A percentile compares a stretch with the other conserved stretches of the same genome.
These are phyloP conservation scores for Dorcus parallelipipedus DNA, from an alignment of 2,888 invertebrate genomes.

Conservation along the genomic window DNA sequence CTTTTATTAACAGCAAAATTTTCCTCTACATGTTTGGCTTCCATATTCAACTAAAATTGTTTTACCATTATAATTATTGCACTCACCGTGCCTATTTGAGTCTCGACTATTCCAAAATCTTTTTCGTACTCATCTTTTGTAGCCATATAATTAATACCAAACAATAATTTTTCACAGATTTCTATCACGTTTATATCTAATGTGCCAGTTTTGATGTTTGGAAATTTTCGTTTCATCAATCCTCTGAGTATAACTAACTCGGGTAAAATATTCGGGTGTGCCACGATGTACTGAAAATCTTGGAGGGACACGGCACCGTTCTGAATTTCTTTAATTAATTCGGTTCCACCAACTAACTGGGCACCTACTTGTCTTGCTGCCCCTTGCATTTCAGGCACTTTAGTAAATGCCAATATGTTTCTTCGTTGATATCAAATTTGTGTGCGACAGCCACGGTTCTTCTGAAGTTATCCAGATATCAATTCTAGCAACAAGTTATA, in stretches of 20 bases:
- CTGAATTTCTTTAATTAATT: slow-evolving; percentile 75
- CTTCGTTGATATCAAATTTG: slow-evolving; percentile 65
- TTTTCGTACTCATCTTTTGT: slow-evolving; percentile 65
- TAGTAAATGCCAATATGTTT: slow-evolving; percentile 71
- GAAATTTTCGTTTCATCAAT: slow-evolving; percentile 73
- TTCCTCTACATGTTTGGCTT: slow-evolving; percentile 63
- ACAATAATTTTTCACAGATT: slow-evolving; percentile 62
- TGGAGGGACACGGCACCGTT: slow-evolving; percentile 62
- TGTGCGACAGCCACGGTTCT: slow-evolving; percentile 66
- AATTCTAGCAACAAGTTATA: slow-evolving; percentile 47
- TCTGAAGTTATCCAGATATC: slow-evolving; percentile 66
- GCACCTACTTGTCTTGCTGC: slow-evolving; percentile 70
- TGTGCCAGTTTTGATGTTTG: slow-evolving; percentile 64
- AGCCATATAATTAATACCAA: slow-evolving; percentile 69
- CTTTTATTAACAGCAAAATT: slow-evolving; percentile 68
- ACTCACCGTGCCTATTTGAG: slow-evolving; percentile 67
- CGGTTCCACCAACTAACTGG: slow-evolving; percentile 65
- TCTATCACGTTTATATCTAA: slow-evolving; percentile 61
- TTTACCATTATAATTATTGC: not conserved
- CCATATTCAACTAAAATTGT: slow-evolving; percentile 66
- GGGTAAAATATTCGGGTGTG: slow-evolving; percentile 75
- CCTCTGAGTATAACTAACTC: slow-evolving; percentile 75
- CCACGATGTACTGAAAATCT: slow-evolving; percentile 72
- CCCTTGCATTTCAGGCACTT: slow-evolving; percentile 58
- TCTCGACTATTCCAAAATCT: slow-evolving; percentile 66